Percentiles rank a stretch among this genome's conserved stretches.
Conservation (phyloP, 2,113 vertebrate genomes). For the Peromyscus leucopus region DNA sequence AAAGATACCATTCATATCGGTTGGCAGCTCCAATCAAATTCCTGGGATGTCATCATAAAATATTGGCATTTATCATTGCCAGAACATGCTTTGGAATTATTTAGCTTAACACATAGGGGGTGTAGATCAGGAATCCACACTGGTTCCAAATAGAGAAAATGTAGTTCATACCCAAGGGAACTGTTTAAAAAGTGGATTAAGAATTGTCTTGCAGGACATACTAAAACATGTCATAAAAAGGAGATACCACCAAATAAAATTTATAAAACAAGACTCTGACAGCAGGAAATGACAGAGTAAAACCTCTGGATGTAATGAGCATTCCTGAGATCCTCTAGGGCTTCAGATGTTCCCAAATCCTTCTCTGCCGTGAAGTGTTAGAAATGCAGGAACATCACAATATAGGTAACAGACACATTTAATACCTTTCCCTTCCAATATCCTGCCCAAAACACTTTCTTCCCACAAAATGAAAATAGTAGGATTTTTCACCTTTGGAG, state of each 20-base stretch:
- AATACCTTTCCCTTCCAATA: conserved; percentile 7
- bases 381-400: conserved; percentile 48
- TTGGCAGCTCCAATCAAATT: conserved; percentile 64
- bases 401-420: conserved; percentile 11
- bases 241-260: conserved; percentile 24
- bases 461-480: conserved; percentile 25
- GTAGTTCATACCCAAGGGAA: neutral
- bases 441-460: conserved; percentile 16
- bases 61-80: conserved; percentile 25
- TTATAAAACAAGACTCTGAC: conserved; percentile 39
- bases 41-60: conserved; percentile 67
- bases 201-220: conserved; percentile 4
- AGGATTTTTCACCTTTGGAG: neutral
- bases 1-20: conserved; percentile 59
- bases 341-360: neutral
- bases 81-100: conserved; percentile 56
- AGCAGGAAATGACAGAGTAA: conserved; percentile 47
- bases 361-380: conserved; percentile 21
- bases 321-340: neutral
- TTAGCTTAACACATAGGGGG: conserved; percentile 40
- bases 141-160: neutral
- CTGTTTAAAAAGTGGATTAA: conserved; percentile 30
- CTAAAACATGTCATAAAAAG: conserved; percentile 28
- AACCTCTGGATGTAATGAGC: conserved; percentile 25
- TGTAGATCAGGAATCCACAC: neutral